A percentile compares a stretch with the other conserved stretches of the same genome.
Evolutionary conservation across 2,113 vertebrate genomes (phyloP).

Genomic region (Helogale parvula): DNA sequence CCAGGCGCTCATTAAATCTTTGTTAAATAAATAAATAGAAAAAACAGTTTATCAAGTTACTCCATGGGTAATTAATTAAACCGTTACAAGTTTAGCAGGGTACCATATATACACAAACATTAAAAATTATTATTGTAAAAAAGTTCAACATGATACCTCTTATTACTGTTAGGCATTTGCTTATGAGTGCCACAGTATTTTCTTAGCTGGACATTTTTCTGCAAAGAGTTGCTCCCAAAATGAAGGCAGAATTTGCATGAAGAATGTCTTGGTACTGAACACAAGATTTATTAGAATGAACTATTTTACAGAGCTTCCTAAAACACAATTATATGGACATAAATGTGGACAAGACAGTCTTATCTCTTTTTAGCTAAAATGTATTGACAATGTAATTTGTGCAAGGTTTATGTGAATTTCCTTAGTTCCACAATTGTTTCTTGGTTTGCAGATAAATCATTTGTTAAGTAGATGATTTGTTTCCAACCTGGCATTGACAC

Average conservation of each 20-base stretch:
- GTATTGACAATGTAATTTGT: background rate
- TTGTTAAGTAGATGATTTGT: background rate
- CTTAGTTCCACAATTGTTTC: background rate
- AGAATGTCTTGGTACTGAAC: slow-evolving; percentile 37
- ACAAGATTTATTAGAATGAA: slow-evolving; percentile 40
- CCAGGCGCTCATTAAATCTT: background rate
- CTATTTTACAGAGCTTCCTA: slow-evolving; percentile 37
- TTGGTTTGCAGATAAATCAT: slow-evolving; percentile 33
- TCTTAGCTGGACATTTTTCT: slow-evolving; percentile 40
- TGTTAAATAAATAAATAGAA: slow-evolving; percentile 50
- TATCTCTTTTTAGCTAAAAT: background rate
- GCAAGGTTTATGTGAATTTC: slow-evolving; percentile 8
- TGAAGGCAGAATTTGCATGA: slow-evolving; percentile 54
- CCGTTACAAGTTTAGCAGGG: background rate
- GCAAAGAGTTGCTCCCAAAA: slow-evolving; percentile 37
- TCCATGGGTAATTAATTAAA: slow-evolving; percentile 25
- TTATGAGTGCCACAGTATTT: slow-evolving; percentile 32
- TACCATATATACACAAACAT: background rate
- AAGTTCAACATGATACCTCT: background rate
- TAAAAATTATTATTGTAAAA: background rate
- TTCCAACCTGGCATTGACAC: slow-evolving; percentile 7
- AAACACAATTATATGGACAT: background rate
- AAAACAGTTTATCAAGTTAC: slow-evolving; percentile 28
- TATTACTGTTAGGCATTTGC: background rate
- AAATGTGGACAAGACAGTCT: background rate